A percentile compares a stretch with the other conserved stretches of the same genome.
Evolutionary conservation across 1,140 invertebrate species (phyloP).

Genomic region (Drosophila ohnishii): DNA sequence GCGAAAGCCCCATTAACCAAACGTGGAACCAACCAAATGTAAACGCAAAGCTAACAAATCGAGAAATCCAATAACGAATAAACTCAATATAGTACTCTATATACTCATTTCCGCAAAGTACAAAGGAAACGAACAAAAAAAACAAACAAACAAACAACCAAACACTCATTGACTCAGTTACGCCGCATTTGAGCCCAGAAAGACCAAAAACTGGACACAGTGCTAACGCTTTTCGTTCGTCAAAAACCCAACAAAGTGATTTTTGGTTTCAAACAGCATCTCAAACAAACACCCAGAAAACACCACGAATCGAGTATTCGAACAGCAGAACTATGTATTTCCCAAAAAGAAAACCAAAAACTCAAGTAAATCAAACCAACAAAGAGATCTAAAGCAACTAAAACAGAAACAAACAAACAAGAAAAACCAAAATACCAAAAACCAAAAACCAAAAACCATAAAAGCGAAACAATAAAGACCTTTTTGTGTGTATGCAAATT

Average conservation of each 20-base stretch:
- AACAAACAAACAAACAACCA: neutral
- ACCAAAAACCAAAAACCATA: constrained; percentile 26
- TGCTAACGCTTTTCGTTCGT: constrained; percentile 35
- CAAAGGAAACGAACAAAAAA: constrained; percentile 21
- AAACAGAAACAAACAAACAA: constrained; percentile 7
- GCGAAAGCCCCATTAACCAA: constrained; percentile 46
- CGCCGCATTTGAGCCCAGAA: constrained; percentile 37
- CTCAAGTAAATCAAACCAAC: constrained; percentile 52
- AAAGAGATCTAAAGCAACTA: constrained; percentile 35
- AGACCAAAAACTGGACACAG: constrained; percentile 45
- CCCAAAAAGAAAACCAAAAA: constrained; percentile 23
- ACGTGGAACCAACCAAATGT: constrained; percentile 49
- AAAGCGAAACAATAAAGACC: constrained; percentile 73
- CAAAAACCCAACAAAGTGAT: constrained; percentile 58
- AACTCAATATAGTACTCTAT: constrained; percentile 4
- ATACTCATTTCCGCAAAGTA: constrained; percentile 48
- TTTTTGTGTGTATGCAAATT: constrained; percentile 75
- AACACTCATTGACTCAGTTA: constrained; percentile 15
- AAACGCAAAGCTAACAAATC: constrained; percentile 56
- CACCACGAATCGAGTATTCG: constrained; percentile 22
- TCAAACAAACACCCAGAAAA: constrained; percentile 18
- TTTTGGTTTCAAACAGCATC: constrained; percentile 71
- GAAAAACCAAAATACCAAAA: constrained; percentile 10
- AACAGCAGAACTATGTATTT: constrained; percentile 47
- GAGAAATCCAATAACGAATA: constrained; percentile 25